Evolutionary conservation across 2,888 invertebrate species (phyloP).

Genomic region (Laothoe populi): DNA sequence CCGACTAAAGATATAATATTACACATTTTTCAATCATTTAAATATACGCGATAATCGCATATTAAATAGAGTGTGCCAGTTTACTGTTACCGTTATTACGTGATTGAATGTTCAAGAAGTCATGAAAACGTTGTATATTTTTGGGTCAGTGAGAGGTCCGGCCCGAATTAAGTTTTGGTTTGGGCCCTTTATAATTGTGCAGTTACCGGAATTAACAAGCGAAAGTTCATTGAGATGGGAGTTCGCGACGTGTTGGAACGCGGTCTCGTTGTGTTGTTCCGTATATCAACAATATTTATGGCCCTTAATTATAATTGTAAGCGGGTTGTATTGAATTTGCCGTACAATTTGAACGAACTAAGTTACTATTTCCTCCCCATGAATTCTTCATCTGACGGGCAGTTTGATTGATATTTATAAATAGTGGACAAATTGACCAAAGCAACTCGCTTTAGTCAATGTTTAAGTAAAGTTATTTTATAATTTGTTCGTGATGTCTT

Average conservation of each 20-base stretch:
- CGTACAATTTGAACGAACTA: constrained; percentile 41
- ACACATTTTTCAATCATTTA: not conserved
- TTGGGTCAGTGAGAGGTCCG: constrained; percentile 27
- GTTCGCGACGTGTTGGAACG: constrained; percentile 38
- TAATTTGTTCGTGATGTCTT: too few species aligned
- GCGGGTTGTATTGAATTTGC: constrained; percentile 51
- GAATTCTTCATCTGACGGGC: constrained; percentile 37
- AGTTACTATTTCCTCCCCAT: constrained; percentile 47
- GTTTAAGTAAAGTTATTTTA: too few species aligned
- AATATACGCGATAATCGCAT: not conserved
- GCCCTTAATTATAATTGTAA: constrained; percentile 57
- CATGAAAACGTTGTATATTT: constrained; percentile 20
- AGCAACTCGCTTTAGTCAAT: too few species aligned
- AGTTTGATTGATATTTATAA: constrained; percentile 39
- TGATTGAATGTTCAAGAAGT: constrained; percentile 28
- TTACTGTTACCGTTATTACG: constrained; percentile 26
- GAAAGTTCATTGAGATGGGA: constrained; percentile 54
- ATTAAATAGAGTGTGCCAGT: constrained; percentile 4
- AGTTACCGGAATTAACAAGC: constrained; percentile 44
- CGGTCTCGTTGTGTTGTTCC: constrained; percentile 47
- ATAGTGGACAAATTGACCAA: constrained; percentile 13
- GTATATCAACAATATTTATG: constrained; percentile 63
- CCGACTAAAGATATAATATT: too few species aligned
- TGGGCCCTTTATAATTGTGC: constrained; percentile 41
- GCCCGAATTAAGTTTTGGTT: constrained; percentile 26